phyloP scores from a whole-genome alignment of 1,140 invertebrate species.

The Anastrepha obliqua region DNA sequence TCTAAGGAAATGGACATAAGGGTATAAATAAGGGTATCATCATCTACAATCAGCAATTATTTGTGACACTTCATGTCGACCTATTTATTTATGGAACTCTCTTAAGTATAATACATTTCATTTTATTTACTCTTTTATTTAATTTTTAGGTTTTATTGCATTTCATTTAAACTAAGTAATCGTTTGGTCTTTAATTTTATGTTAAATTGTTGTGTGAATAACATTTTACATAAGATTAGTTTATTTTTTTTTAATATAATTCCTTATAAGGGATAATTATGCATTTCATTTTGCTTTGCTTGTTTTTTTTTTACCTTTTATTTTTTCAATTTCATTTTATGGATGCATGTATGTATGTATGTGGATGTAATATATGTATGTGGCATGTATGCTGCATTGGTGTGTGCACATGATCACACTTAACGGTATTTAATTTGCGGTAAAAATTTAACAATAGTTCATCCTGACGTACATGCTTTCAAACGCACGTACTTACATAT shows the following conservation, averaged over 20 bases:
- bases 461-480: slow-evolving; percentile 4
- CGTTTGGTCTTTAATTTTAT: slow-evolving; percentile 40
- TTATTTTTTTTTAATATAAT: slow-evolving; percentile 10
- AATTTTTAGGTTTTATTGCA: not conserved
- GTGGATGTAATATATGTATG: not conserved
- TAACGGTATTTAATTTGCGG: slow-evolving; percentile 34
- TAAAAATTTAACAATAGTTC: slow-evolving; percentile 52
- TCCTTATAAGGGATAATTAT: too few species aligned
- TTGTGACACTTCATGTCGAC: slow-evolving; percentile 1
- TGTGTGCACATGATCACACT: slow-evolving; percentile 15
- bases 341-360: not conserved
- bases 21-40: not conserved
- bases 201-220: slow-evolving; percentile 53
- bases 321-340: not conserved
- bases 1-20: slow-evolving; percentile 42
- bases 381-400: not conserved
- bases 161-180: not conserved
- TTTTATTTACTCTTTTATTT: slow-evolving; percentile 6
- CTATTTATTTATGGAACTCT: slow-evolving; percentile 50
- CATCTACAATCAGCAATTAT: slow-evolving; percentile 31
- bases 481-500: not conserved
- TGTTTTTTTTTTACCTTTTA: too few species aligned
- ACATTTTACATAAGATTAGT: slow-evolving; percentile 22
- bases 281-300: too few species aligned
- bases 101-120: slow-evolving; percentile 40